Evolutionary conservation across 2,113 vertebrate species (phyloP), one percentile per base, ranked within the genome.

Genomic region (Hypomesus transpacificus): DNA sequence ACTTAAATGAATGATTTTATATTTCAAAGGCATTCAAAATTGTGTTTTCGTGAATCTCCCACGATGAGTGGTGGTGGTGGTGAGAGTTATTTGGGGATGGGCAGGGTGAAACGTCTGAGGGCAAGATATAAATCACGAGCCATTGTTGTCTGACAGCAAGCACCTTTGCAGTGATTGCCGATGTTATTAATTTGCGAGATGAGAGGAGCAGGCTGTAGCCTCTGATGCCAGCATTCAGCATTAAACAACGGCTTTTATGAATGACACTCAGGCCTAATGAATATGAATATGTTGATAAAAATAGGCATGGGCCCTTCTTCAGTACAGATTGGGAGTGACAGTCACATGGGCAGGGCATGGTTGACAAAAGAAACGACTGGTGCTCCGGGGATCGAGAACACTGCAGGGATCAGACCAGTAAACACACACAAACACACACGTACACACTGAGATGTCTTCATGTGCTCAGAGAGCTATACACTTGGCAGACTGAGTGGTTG

Each of bases 211-310:
- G 87, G 76, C 79, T 85, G 76, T 72, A 85, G 85, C 87, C 82
- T 80, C 77, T 80, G 85, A 87, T 77, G 71, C 79, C 81, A 75
- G 53, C 68, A 77, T 71, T n/a, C 68, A 21, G 53, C 78, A 80
- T 90, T 88, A 86, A 91, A 85, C 84, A 84, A 85, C 72, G 71
- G 77, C 71, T 79, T 79, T 75, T 79, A 79, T 89, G 89, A 90
- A 89, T 89, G 87, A 88, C 89, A 89, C 89, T 89, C 83, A 73
- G 79, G 83, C 75, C 83, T 91, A 91, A 91, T 91, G 86, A 92
- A 90, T 90, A 87, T 91, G 88, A 90, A 91, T 89, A 87, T 82
- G 86, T 89, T 85, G 85, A 87, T 88, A 89, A 88, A 91, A 90
- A 90, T 90, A 88, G 87, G 75, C 84, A 77, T 76, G 51, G 79